These are phyloP conservation scores for Adelphocoris suturalis DNA, from an alignment of 2,888 invertebrate species.

Conservation along the genomic window DNA sequence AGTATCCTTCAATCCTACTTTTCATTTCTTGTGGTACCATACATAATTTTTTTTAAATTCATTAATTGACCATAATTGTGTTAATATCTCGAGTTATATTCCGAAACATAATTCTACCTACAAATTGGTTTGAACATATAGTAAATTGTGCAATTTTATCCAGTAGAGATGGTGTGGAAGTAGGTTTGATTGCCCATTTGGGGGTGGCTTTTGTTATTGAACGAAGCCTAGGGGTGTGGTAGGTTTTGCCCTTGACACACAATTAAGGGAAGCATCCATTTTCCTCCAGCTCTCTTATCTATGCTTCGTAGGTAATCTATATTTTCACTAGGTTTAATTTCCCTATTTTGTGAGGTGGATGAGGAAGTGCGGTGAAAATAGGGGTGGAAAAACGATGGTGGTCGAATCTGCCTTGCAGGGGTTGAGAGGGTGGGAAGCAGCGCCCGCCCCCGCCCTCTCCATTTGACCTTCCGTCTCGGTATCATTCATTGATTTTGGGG, in stretches of 20 bases:
- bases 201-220: conserved; percentile 53
- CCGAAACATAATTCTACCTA: no score
- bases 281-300: not conserved
- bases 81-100: no score
- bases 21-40: no score
- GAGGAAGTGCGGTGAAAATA: no score
- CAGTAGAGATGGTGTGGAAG: no score
- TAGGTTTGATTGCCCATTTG: not conserved
- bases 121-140: no score
- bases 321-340: not conserved
- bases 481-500: conserved; percentile 68
- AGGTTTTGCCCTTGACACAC: conserved; percentile 57
- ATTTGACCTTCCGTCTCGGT: conserved; percentile 61
- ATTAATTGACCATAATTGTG: no score
- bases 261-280: not conserved
- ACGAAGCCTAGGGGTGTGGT: conserved; percentile 62
- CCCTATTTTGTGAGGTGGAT: not conserved
- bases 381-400: conserved; percentile 3
- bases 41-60: no score
- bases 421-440: not conserved
- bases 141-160: no score
- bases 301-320: not conserved
- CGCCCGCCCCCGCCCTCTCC: not conserved
- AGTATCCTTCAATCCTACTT: not conserved
- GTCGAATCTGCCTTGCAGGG: conserved; percentile 8